These are phyloP conservation scores for Machaerirhynchus nigripectus DNA, from an alignment of 2,113 vertebrate species.

Conservation along the genomic window DNA sequence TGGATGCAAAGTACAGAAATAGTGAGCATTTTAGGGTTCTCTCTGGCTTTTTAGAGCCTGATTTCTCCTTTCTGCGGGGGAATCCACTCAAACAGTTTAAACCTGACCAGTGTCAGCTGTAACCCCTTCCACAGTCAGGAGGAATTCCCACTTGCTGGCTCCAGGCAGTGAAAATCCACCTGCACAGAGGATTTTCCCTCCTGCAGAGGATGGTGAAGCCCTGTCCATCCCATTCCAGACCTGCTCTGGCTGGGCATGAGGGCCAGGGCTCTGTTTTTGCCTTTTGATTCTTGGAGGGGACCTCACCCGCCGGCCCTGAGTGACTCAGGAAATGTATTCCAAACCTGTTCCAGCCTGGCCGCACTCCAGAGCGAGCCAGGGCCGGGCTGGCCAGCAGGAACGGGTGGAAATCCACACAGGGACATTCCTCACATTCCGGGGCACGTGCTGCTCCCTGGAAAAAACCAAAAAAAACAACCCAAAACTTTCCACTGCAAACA, in stretches of 20 bases:
- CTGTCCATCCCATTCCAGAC: neutral
- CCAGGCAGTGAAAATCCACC: neutral
- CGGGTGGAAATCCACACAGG: conserved; percentile 19
- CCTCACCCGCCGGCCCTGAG: neutral
- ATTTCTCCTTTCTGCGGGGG: neutral
- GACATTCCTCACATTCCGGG: conserved; percentile 21
- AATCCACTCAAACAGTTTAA: neutral
- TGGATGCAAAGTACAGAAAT: neutral
- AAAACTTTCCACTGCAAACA: conserved; percentile 29
- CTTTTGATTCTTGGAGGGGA: neutral
- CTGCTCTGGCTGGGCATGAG: neutral
- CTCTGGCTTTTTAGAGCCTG: neutral
- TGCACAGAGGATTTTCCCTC: neutral
- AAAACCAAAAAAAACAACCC: neutral
- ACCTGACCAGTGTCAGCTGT: neutral
- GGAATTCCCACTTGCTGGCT: neutral
- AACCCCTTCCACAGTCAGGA: neutral
- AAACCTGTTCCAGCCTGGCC: conserved; percentile 17
- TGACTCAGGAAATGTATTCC: conserved; percentile 2
- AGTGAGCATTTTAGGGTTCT: fast-evolving
- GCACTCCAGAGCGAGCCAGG: neutral
- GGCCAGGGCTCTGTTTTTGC: neutral
- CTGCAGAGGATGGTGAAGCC: fast-evolving
- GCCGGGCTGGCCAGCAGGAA: neutral
- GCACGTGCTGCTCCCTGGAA: neutral